Percentiles rank a stretch among this genome's conserved stretches.
Conservation (phyloP, 2,888 invertebrate species). For the Athripsodes cinereus region DNA sequence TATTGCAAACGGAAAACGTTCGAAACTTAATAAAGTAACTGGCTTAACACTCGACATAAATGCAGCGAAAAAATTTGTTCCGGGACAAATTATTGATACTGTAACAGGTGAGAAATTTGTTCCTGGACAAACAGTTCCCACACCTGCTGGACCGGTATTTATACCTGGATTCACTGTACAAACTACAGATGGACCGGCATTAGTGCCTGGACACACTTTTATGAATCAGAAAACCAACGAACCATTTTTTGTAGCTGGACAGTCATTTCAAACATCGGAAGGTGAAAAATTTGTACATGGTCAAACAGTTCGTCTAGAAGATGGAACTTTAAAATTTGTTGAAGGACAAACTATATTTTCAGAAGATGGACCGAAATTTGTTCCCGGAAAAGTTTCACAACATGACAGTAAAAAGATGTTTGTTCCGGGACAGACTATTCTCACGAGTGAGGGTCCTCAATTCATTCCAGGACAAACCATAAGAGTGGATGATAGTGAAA, state of each 20-base stretch:
- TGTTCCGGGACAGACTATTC: slow-evolving; percentile 57
- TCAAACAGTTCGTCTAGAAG: slow-evolving; percentile 54
- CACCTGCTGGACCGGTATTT: slow-evolving; percentile 61
- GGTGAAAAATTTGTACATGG: slow-evolving; percentile 58
- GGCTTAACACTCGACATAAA: slow-evolving; percentile 60
- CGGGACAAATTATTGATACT: slow-evolving; percentile 66
- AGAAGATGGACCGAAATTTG: slow-evolving; percentile 55
- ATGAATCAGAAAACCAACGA: slow-evolving; percentile 51
- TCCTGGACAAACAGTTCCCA: slow-evolving; percentile 68
- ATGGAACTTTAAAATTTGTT: slow-evolving; percentile 50
- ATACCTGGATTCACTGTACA: slow-evolving; percentile 68
- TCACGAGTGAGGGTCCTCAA: slow-evolving; percentile 53
- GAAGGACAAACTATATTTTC: slow-evolving; percentile 55
- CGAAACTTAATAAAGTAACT: slow-evolving; percentile 55
- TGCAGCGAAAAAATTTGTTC: slow-evolving; percentile 62
- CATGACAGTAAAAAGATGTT: slow-evolving; percentile 48
- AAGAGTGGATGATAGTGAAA: slow-evolving; percentile 42
- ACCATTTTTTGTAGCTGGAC: slow-evolving; percentile 64
- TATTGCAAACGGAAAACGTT: slow-evolving; percentile 53
- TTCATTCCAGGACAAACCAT: slow-evolving; percentile 62
- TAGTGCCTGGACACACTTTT: slow-evolving; percentile 69
- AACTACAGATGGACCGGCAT: slow-evolving; percentile 59
- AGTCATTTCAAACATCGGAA: slow-evolving; percentile 54
- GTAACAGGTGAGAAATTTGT: slow-evolving; percentile 65
- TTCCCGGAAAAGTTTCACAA: slow-evolving; percentile 51